Base-by-base conservation (phyloP, 1,140 invertebrate genomes). In the Penaeus japonicus region DNA sequence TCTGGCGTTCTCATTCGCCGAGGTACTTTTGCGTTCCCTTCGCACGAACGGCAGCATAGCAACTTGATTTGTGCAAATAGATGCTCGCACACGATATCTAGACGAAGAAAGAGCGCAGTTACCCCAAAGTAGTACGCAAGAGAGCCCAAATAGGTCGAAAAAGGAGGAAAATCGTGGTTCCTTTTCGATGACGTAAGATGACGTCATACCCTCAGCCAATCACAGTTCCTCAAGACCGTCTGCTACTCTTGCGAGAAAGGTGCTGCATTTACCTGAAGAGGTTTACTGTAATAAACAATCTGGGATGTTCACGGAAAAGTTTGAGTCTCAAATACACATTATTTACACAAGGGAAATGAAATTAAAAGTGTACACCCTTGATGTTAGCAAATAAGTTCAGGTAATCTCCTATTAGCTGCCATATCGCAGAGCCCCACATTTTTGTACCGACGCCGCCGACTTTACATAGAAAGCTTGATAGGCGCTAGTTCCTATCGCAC, bases 381-480 rank as follows among this genome's bases (percentile, higher is more conserved):
- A 47, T 47, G 47, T 47, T 12, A 7, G 47, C 47, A 47, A 47
- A 47, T 47, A 47, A 47, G 47, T 15, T 47, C 47, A 47, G 47
- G 47, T 47, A 47, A 47, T 15, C 47, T 47, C 47, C 10, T 47
- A 55, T 55, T 77, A 70, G 47, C 85, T 65, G 55, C 39, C 79
- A 87, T 77, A 87, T 53, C 65, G 32, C 24, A 59, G 75, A 87
- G 85, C 85, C 85, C 78, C 85, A 87, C 17, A 30, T 70, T 62
- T 57, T 73, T 35, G 85, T 77, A 59, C 85, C 78, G 35, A 78
- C 85, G 77, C 85, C 85, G 85, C 85, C 85, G 85, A 80, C 85
- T 65, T 15, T 78, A 79, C 85, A 87, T 87, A 87, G 85, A 86
- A 86, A 86, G 84, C 84, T 79, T 79, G 75, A 86, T 86, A 86